Base-by-base conservation (phyloP, 2,888 invertebrate genomes). In the Dorcus parallelipipedus region DNA sequence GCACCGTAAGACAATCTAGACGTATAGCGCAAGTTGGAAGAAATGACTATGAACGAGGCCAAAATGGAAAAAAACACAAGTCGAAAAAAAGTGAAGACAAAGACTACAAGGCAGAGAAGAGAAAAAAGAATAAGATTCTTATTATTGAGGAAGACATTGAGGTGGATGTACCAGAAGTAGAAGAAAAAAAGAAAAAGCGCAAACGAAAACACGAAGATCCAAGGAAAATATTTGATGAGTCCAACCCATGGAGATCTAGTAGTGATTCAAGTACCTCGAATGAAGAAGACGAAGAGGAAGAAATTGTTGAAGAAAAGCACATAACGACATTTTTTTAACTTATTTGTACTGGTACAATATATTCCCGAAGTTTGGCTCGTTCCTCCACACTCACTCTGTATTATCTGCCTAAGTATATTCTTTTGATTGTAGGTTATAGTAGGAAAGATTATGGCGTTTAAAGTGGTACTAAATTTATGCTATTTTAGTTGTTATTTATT, bases 11-110 rank as follows among this genome's bases (percentile, higher is more conserved):
- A 6, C 90, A 91, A 71, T 93, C 93, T 2, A 82, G 94, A 1
- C 82, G 95, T 59, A 91, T 95, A 67, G 95, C 94, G 0, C 93
- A 93, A 88, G 62, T 75, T 86, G 52, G 91, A 93, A 69, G 92
- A 91, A 68, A 84, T 89, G n/a, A 83, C 88, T 0, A 70, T 90
- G 47, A 80, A 84, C 2, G 85, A 87, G 86, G 67, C 81, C 84
- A 51, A 85, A 82, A 71, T 84, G 77, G 62, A 59, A 56, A 63
- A 59, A 72, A 56, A 74, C 20, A 23, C 3, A 77, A 61, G 67
- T 73, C 59, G 64, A 14, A 71, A 58, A n/a, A 66, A 75, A 76
- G 65, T 70, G 72, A 65, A 9, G 69, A 70, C 62, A 69, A 61
- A 49, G 61, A 67, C 51, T 65, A 70, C 49, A 74, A 73, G 67